Evolutionary conservation across 1,140 invertebrate species (phyloP).

Genomic region (Venustaconcha ellipsiformis): DNA sequence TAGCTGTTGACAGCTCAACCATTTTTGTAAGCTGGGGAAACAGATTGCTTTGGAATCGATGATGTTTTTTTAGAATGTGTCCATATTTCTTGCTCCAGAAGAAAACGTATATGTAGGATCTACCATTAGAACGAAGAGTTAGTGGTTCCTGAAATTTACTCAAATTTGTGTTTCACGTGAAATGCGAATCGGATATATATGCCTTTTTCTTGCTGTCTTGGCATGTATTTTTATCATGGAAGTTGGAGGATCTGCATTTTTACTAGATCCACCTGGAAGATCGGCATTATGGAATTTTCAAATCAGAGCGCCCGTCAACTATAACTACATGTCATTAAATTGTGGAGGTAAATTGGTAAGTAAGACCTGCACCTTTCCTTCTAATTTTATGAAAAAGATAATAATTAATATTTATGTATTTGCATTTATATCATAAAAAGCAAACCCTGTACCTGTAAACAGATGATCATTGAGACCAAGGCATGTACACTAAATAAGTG

Average conservation of each 20-base stretch:
- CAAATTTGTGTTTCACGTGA: no score
- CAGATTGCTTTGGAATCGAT: no score
- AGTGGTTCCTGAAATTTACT: no score
- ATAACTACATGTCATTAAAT: slow-evolving; percentile 23
- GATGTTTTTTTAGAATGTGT: no score
- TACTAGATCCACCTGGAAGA: slow-evolving; percentile 24
- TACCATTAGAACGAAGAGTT: no score
- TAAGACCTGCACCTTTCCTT: not conserved
- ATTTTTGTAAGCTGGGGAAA: no score
- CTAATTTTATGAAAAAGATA: not conserved
- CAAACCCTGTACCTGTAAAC: not conserved
- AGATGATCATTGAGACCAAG: not conserved
- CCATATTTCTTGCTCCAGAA: no score
- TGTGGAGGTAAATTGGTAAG: slow-evolving; percentile 25
- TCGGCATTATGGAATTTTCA: slow-evolving; percentile 32
- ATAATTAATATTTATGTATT: not conserved
- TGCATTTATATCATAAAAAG: not conserved
- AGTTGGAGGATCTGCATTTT: slow-evolving; percentile 12
- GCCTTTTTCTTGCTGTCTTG: no score
- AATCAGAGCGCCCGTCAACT: slow-evolving; percentile 27
- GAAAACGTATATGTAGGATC: no score
- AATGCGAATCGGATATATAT: no score
- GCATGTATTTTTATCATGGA: no score
- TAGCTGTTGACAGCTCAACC: no score
- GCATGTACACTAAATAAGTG: not conserved